A percentile compares a stretch with the other conserved stretches of the same genome.
Evolutionary conservation across 2,888 invertebrate genomes (phyloP).

Genomic region (Ferdinandea cuprea): DNA sequence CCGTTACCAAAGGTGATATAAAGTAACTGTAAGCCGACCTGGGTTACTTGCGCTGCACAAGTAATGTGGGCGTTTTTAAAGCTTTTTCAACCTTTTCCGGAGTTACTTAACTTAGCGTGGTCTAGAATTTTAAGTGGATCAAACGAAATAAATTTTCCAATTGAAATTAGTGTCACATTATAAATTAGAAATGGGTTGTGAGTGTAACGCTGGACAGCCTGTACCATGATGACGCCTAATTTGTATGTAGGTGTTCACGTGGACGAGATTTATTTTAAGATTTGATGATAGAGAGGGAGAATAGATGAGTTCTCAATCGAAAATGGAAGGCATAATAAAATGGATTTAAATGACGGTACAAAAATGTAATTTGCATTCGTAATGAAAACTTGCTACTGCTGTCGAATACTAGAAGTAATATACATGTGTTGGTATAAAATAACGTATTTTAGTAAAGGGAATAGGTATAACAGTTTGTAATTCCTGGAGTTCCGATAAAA

Average conservation of each 20-base stretch:
- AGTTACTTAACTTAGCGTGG: constrained; percentile 39
- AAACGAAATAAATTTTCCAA: constrained; percentile 60
- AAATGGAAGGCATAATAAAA: constrained; percentile 15
- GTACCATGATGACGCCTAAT: constrained; percentile 8
- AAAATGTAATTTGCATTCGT: not conserved
- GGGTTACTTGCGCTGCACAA: constrained; percentile 16
- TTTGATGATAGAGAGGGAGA: constrained; percentile 56
- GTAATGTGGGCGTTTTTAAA: constrained; percentile 22
- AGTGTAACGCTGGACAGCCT: not conserved
- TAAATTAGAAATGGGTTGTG: constrained; percentile 49
- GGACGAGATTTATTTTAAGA: constrained; percentile 32
- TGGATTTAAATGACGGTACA: constrained; percentile 5
- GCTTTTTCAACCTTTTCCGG: constrained; percentile 8
- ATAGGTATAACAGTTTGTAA: too few relatives aligned
- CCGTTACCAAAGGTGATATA: constrained; percentile 34
- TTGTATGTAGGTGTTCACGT: constrained; percentile 55
- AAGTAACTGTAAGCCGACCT: constrained; percentile 10
- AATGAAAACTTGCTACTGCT: not conserved
- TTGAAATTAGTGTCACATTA: constrained; percentile 68
- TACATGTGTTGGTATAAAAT: too few relatives aligned
- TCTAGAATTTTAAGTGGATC: constrained; percentile 65
- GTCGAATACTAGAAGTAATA: not conserved
- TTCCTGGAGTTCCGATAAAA: too few relatives aligned
- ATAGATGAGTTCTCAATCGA: constrained; percentile 19
- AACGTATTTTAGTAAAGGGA: not conserved